Base-by-base conservation (phyloP, 2,888 invertebrate species). In the Antheraea yamamai region DNA sequence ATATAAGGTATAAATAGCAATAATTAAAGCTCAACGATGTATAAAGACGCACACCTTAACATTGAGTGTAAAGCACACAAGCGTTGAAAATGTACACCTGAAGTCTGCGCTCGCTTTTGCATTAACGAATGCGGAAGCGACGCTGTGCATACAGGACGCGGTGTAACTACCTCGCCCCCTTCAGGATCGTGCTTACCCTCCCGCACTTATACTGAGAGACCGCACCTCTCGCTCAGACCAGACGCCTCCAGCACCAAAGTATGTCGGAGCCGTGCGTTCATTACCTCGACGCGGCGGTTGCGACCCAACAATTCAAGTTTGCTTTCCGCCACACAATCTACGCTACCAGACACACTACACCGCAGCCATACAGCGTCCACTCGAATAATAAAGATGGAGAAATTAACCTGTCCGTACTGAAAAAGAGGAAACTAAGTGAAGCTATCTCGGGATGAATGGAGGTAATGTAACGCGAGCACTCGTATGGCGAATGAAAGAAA, bases 121-220 rank as follows among this genome's bases (percentile, higher is more conserved):
- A 93, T 94, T 94, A 94, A 95, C 95, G 93, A 94, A 94, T 94
- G 94, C 94, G 95, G 94, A 94, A 94, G 93, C 93, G 89, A 92
- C 91, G 91, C 91, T 94, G 91, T 94, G 94, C 94, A 94, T 92
- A 94, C 93, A 94, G 91, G 92, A 92, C 93, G 91, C 89, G 90
- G 84, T 90, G 90, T 91, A 89, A 88, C 89, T 89, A 85, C 85
- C 83, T 84, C 81, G 84, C 80, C 83, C 76, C 81, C 83, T 79
- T 80, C 81, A 81, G 81, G 83, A 77, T 78, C 80, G 78, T 78
- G 80, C 77, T 77, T 76, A 78, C 81, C 80, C 79, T 78, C 82
- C 77, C 79, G 79, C 79, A 81, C 81, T 79, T 84, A 80, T 82
- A 81, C 80, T 83, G 80, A 79, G 79, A 82, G 74, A 79, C 78